Percentiles rank a stretch among this genome's conserved stretches.
Evolutionary conservation across 2,113 vertebrate species (phyloP).

Genomic region (Harpagus bidentatus): DNA sequence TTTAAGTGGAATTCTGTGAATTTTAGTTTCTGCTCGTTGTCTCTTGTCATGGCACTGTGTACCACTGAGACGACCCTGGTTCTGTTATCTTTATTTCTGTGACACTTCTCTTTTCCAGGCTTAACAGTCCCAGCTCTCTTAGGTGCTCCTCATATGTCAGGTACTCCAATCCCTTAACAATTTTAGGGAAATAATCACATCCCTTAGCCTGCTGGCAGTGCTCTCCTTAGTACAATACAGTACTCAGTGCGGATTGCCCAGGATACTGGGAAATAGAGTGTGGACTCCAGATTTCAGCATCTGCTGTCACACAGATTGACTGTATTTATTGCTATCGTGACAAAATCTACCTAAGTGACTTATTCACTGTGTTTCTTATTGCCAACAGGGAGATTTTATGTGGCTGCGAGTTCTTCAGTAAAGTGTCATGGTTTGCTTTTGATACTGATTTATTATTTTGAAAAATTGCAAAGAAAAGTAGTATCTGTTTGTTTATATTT

Average conservation of each 20-base stretch:
- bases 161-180: background rate
- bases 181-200: background rate
- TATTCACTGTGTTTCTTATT: background rate
- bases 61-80: background rate
- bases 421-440: background rate
- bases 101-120: background rate
- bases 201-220: background rate
- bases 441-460: background rate
- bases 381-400: background rate
- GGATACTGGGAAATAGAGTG: background rate
- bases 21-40: background rate
- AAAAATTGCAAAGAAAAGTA: background rate
- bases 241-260: background rate
- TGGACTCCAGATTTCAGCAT: background rate
- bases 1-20: background rate
- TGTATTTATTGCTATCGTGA: background rate
- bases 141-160: background rate
- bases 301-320: background rate
- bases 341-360: background rate
- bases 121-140: background rate
- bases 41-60: background rate
- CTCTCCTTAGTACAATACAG: background rate
- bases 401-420: background rate
- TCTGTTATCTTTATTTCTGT: background rate
- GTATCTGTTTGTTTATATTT: background rate